Conservation (phyloP, 2,113 vertebrate genomes). For the Anoplopoma fimbria region DNA sequence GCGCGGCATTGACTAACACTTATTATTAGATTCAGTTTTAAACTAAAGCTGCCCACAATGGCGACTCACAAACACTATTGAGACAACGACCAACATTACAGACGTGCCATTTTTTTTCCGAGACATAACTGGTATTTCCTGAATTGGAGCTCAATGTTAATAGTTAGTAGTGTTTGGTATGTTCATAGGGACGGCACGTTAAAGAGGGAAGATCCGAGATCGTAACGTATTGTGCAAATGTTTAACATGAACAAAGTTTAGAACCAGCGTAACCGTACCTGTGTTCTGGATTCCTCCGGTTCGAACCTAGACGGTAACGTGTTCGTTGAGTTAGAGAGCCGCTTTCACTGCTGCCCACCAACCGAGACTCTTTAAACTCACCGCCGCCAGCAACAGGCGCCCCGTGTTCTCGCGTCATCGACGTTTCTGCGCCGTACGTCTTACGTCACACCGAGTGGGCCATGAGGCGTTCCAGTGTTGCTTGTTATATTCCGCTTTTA, state of each 20-base stretch:
- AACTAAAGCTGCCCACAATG: background rate
- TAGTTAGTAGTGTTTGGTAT: background rate
- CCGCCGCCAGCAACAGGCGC: constrained; percentile 34
- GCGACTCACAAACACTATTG: background rate
- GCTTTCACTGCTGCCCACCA: background rate
- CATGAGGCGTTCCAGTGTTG: background rate
- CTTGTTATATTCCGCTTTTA: background rate
- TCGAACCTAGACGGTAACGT: background rate
- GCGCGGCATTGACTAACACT: constrained; percentile 43
- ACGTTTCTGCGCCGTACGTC: background rate
- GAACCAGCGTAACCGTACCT: constrained; percentile 51
- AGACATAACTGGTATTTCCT: background rate
- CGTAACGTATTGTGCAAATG: background rate
- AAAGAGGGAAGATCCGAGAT: too few relatives aligned
- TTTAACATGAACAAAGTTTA: too few relatives aligned
- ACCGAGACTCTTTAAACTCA: constrained; percentile 63
- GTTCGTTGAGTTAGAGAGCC: background rate
- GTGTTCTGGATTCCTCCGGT: constrained; percentile 49
- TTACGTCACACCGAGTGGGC: background rate
- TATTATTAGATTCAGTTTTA: background rate
- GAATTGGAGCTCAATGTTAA: background rate
- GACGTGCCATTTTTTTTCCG: rapidly evolving
- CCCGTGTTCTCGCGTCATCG: background rate
- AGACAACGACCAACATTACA: rapidly evolving
- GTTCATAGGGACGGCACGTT: background rate